Evolutionary conservation across 2,797 vertebrate species (phyloP).

Genomic region (Tokudaia muenninki): DNA sequence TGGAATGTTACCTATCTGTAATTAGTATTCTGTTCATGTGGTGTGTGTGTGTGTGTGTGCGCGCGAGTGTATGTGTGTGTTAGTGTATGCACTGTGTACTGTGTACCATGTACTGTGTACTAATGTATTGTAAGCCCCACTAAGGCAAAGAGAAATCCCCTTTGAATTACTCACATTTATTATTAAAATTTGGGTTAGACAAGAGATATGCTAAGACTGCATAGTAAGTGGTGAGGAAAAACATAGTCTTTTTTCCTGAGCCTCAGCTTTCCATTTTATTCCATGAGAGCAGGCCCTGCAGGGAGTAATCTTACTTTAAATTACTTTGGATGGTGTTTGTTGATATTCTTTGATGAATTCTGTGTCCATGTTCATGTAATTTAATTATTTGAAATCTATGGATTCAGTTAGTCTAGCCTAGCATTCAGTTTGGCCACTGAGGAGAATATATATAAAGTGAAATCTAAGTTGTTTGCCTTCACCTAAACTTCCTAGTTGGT

Average conservation of each 20-base stretch:
- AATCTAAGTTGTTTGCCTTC: slow-evolving; percentile 30
- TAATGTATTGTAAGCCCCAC: neutral
- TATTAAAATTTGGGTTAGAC: slow-evolving; percentile 20
- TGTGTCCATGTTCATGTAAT: neutral
- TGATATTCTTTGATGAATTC: slow-evolving; percentile 24
- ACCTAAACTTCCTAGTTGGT: neutral
- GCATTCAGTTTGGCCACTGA: neutral
- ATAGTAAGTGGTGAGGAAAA: neutral
- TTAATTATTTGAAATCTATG: neutral
- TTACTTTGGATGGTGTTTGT: neutral
- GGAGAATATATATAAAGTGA: neutral
- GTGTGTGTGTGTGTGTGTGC: neutral
- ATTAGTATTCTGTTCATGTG: slow-evolving; percentile 41
- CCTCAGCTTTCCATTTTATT: slow-evolving; percentile 26
- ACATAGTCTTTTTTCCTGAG: neutral
- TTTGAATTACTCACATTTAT: slow-evolving; percentile 43
- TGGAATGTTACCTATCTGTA: slow-evolving; percentile 19
- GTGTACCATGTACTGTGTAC: neutral
- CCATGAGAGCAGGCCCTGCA: neutral
- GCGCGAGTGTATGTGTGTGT: neutral
- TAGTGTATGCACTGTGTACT: neutral
- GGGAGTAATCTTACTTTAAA: neutral
- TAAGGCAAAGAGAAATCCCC: neutral
- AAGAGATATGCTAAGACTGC: neutral
- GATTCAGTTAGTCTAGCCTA: neutral